Percentiles rank a stretch among this genome's conserved stretches.
These are phyloP conservation scores for Brachirus orientalis DNA, from an alignment of 2,113 vertebrate genomes.

Conservation along the genomic window DNA sequence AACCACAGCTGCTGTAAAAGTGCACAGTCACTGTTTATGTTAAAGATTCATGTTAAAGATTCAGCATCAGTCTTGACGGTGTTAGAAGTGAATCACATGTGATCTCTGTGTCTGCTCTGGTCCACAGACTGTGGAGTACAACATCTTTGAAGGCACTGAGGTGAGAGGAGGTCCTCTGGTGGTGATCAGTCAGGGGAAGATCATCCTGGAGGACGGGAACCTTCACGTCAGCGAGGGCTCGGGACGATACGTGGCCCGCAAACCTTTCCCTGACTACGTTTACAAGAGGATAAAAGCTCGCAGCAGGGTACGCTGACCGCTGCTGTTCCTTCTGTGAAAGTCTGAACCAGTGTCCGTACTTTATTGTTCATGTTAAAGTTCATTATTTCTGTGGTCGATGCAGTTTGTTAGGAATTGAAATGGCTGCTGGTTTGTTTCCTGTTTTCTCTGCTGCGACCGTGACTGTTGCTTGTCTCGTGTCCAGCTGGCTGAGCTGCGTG, in stretches of 20 bases:
- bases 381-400: too few species aligned
- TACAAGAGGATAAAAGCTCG: conserved; percentile 99
- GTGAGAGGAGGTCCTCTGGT: conserved; percentile 94
- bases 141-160: conserved; percentile 97
- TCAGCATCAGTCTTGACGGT: too few species aligned
- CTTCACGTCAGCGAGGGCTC: conserved; percentile 93
- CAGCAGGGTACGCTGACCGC: conserved; percentile 87
- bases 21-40: too few species aligned
- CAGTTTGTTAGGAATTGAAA: too few species aligned
- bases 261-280: conserved; percentile 96
- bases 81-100: background rate
- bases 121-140: conserved; percentile 92
- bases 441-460: background rate
- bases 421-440: too few species aligned
- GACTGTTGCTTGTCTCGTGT: conserved; percentile 11
- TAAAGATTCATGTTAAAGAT: too few species aligned
- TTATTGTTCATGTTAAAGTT: too few species aligned
- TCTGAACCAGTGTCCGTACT: too few species aligned
- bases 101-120: background rate
- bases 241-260: conserved; percentile 90
- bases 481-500: conserved; percentile 94
- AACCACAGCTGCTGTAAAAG: too few species aligned
- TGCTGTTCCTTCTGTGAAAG: too few species aligned
- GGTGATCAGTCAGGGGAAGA: conserved; percentile 99
- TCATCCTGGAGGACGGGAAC: conserved; percentile 93